Conservation (phyloP, 2,113 vertebrate species). For the Microcebus jonahi region DNA sequence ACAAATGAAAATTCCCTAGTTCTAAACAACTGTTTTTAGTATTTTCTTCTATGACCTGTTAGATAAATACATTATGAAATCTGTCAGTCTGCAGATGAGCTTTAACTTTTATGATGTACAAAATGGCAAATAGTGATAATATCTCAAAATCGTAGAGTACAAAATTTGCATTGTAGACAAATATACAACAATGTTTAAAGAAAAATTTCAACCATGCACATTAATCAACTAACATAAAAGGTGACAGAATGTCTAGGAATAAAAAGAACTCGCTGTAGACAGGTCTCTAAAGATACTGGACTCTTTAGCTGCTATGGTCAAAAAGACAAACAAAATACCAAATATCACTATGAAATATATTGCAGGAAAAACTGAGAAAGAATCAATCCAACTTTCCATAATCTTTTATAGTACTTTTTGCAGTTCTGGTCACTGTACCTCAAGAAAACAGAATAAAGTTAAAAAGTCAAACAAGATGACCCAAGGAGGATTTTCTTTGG, state of each 20-base stretch:
- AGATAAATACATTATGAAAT: background rate
- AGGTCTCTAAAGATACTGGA: background rate
- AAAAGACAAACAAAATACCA: background rate
- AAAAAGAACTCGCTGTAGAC: background rate
- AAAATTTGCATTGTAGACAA: background rate
- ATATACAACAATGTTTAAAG: conserved; percentile 9
- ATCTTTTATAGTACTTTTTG: background rate
- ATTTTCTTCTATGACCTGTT: conserved; percentile 25
- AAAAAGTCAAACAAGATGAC: background rate
- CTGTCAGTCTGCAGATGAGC: background rate
- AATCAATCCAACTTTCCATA: background rate
- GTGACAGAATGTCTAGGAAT: background rate
- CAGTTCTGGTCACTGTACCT: background rate
- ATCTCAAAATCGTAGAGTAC: background rate
- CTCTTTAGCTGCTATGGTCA: background rate
- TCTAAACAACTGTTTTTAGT: conserved; percentile 5
- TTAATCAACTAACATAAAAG: background rate
- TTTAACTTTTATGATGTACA: background rate
- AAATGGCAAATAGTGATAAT: conserved; percentile 4
- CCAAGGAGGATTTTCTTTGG: background rate
- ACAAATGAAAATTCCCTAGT: background rate
- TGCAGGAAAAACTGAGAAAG: background rate
- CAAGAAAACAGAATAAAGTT: conserved; percentile 18
- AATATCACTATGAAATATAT: background rate
- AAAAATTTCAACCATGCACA: background rate